Percentiles rank a stretch among this genome's conserved stretches.
phyloP scores from a whole-genome alignment of 2,888 invertebrate species.

The Ctena decussata region DNA sequence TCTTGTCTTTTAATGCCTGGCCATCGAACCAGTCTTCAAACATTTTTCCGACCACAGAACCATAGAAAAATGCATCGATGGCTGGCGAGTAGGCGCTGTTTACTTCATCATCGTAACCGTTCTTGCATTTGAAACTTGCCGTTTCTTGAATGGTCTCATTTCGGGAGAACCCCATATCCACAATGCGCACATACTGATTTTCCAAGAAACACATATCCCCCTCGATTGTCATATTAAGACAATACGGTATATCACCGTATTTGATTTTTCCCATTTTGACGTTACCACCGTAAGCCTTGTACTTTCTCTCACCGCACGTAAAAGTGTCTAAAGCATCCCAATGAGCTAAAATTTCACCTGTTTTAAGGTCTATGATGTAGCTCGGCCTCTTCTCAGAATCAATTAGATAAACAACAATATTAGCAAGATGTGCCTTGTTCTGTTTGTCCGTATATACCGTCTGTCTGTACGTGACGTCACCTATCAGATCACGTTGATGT shows the following conservation, averaged over 20 bases:
- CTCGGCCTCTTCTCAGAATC: constrained; percentile 59
- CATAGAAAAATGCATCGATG: constrained; percentile 70
- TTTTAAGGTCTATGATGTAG: constrained; percentile 68
- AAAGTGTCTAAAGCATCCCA: constrained; percentile 65
- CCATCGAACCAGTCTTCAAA: constrained; percentile 70
- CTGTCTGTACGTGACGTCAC: neutral
- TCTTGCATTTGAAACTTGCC: constrained; percentile 59
- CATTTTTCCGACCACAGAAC: constrained; percentile 68
- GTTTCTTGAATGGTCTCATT: constrained; percentile 41
- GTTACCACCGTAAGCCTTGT: constrained; percentile 68
- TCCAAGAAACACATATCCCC: constrained; percentile 66
- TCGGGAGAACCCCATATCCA: constrained; percentile 57
- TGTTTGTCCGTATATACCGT: constrained; percentile 39
- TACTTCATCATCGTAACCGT: constrained; percentile 59
- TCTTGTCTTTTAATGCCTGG: constrained; percentile 43
- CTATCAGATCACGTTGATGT: constrained; percentile 7
- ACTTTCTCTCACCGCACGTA: constrained; percentile 21
- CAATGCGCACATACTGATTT: constrained; percentile 70
- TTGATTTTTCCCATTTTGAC: constrained; percentile 63
- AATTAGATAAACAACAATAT: constrained; percentile 43
- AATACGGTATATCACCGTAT: constrained; percentile 60
- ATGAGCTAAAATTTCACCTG: constrained; percentile 51
- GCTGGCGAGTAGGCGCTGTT: constrained; percentile 72
- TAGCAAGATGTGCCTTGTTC: constrained; percentile 42
- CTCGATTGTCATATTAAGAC: constrained; percentile 44